phyloP scores from a whole-genome alignment of 2,113 vertebrate species.

The Platysternon megacephalum region DNA sequence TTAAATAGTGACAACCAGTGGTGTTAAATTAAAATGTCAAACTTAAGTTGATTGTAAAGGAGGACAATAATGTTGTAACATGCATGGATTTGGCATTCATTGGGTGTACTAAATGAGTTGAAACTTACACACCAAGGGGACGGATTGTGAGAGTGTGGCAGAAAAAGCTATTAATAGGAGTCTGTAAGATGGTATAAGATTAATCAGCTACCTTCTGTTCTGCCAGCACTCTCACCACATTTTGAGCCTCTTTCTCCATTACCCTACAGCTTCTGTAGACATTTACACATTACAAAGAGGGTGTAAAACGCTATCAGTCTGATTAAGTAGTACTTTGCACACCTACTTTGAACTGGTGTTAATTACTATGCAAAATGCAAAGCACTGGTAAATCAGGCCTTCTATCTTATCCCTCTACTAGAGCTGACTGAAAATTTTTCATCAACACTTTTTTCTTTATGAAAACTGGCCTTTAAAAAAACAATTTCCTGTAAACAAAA shows the following conservation, averaged over 20 bases:
- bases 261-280: background rate
- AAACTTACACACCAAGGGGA: background rate
- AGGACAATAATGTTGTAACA: background rate
- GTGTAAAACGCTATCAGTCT: background rate
- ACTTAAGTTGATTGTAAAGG: constrained; percentile 35
- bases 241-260: background rate
- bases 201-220: constrained; percentile 24
- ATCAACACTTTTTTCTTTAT: background rate
- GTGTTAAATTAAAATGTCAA: constrained; percentile 37
- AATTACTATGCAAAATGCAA: rapidly evolving
- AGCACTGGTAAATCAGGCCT: background rate
- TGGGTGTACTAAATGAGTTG: background rate
- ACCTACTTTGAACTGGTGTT: background rate
- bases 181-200: constrained; percentile 15
- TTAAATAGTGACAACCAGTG: constrained; percentile 62
- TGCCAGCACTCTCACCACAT: background rate
- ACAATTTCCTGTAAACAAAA: background rate
- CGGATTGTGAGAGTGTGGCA: constrained; percentile 24
- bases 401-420: background rate
- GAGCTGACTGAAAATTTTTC: background rate
- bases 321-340: background rate
- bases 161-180: constrained; percentile 17
- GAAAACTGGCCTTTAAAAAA: background rate
- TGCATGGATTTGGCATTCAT: background rate
- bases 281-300: background rate